A percentile compares a stretch with the other conserved stretches of the same genome.
These are phyloP conservation scores for Bombylius discolor DNA, from an alignment of 2,888 invertebrate species.

Conservation along the genomic window DNA sequence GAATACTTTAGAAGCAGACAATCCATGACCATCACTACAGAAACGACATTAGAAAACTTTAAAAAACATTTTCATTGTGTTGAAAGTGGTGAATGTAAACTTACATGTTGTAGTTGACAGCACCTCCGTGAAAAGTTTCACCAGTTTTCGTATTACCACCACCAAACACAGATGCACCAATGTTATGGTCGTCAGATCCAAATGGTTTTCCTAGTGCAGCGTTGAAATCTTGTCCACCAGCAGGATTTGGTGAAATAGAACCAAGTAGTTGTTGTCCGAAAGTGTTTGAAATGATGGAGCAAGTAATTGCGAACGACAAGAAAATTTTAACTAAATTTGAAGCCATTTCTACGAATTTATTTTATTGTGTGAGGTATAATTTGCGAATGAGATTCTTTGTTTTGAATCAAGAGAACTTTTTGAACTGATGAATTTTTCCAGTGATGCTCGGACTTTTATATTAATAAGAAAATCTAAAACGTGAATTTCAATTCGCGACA, in stretches of 20 bases:
- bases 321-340: too few relatives aligned
- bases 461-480: too few relatives aligned
- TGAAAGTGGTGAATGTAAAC: background rate
- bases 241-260: conserved; percentile 8
- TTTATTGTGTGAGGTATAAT: too few relatives aligned
- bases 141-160: conserved; percentile 2
- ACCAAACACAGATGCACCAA: conserved; percentile 1
- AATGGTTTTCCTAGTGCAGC: background rate
- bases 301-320: background rate
- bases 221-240: conserved; percentile 1
- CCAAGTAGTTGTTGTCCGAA: background rate
- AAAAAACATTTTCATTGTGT: too few relatives aligned
- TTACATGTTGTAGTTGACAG: conserved; percentile 5
- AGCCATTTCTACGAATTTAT: too few relatives aligned
- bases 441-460: too few relatives aligned
- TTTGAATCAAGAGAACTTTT: too few relatives aligned
- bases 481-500: too few relatives aligned
- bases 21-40: conserved; percentile 22
- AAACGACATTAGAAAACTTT: too few relatives aligned
- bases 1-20: conserved; percentile 21
- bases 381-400: too few relatives aligned
- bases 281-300: background rate
- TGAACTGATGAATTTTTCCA: too few relatives aligned
- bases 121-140: conserved; percentile 2
- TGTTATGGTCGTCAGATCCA: conserved; percentile 5